A percentile compares a stretch with the other conserved stretches of the same genome.
phyloP scores from a whole-genome alignment of 2,113 vertebrate genomes.

The Rhizomys pruinosus region DNA sequence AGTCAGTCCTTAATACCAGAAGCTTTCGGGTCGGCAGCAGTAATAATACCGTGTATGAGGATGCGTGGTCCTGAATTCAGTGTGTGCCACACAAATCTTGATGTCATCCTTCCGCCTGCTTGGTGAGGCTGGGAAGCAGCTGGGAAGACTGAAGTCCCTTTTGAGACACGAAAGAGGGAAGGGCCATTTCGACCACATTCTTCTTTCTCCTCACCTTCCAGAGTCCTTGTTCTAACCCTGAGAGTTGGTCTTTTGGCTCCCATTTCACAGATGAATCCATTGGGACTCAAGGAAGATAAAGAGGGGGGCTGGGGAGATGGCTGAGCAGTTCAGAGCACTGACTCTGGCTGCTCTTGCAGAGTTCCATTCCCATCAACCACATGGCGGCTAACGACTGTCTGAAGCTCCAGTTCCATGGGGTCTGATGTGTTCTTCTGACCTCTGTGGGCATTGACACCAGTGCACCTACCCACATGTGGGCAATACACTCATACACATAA shows the following conservation, averaged over 20 bases:
- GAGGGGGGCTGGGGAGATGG: no score
- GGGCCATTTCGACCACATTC: background rate
- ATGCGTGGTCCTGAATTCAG: background rate
- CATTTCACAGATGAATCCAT: background rate
- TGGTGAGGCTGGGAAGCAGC: background rate
- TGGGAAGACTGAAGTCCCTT: background rate
- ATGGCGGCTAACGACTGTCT: no score
- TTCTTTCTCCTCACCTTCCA: background rate
- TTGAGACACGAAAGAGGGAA: background rate
- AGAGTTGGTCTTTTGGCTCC: background rate
- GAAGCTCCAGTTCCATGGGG: no score
- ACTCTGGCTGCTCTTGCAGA: no score
- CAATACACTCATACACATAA: no score
- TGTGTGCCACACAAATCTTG: background rate
- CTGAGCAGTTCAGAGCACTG: no score
- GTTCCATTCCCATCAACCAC: no score
- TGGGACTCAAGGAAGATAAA: background rate
- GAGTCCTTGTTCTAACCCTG: background rate
- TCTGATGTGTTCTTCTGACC: no score
- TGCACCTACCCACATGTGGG: no score
- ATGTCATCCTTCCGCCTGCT: background rate
- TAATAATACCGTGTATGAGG: background rate
- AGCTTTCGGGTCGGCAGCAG: background rate
- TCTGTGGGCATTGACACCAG: no score
- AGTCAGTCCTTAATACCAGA: slow-evolving; percentile 25